Conservation (phyloP, 2,113 vertebrate species). For the Zeus faber region DNA sequence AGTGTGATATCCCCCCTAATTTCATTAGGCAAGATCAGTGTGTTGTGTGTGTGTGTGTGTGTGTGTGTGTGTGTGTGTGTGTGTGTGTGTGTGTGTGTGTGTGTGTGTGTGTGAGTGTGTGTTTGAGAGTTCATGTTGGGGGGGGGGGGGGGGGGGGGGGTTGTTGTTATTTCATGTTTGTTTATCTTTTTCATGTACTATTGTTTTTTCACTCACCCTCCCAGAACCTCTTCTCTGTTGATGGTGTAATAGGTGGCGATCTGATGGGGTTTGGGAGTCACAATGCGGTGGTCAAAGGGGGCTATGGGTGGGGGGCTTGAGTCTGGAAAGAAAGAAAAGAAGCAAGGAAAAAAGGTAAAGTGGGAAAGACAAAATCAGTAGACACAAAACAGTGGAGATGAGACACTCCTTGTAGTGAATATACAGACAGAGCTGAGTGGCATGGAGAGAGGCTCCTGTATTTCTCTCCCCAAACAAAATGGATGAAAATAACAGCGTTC, state of each 20-base stretch:
- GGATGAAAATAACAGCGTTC: slow-evolving; percentile 49
- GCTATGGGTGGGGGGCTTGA: slow-evolving; percentile 77
- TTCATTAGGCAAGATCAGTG: slow-evolving; percentile 20
- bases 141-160: not conserved
- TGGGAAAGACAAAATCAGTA: not conserved
- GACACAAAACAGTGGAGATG: not conserved
- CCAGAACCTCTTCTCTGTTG: slow-evolving; percentile 84
- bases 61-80: not conserved
- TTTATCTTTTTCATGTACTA: too few species aligned
- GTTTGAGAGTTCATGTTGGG: not conserved
- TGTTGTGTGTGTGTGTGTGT: slow-evolving; percentile 1
- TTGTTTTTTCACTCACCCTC: slow-evolving; percentile 81
- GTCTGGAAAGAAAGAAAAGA: slow-evolving; percentile 63
- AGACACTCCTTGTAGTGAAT: not conserved
- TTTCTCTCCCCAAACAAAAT: slow-evolving; percentile 40
- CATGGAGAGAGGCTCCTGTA: not conserved
- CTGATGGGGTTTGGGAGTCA: slow-evolving; percentile 83
- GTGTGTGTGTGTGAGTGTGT: not conserved
- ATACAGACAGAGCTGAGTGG: not conserved
- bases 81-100: not conserved
- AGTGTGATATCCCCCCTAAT: slow-evolving; percentile 30
- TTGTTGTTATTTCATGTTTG: not conserved
- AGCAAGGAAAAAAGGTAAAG: not conserved
- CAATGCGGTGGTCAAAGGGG: slow-evolving; percentile 90
- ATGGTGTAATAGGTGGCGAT: slow-evolving; percentile 84